These are phyloP conservation scores for Phaethon lepturus DNA, from an alignment of 2,113 vertebrate genomes.

Conservation along the genomic window DNA sequence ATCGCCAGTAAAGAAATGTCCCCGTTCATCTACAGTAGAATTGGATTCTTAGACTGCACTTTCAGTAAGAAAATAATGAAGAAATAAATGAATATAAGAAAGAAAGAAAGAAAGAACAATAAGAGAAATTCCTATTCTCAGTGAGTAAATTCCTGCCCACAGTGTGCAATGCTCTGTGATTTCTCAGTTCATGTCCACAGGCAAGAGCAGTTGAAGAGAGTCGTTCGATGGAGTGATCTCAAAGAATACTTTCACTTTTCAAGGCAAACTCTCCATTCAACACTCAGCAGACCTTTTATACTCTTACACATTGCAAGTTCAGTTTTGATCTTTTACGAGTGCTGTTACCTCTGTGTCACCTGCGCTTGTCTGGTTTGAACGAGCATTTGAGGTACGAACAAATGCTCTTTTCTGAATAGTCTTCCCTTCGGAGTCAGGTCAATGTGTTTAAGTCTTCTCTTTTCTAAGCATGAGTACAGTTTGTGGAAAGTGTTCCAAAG, in stretches of 20 bases:
- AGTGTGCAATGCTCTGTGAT: neutral
- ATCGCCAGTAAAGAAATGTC: neutral
- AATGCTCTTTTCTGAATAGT: neutral
- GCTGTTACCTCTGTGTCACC: neutral
- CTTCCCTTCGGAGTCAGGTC: neutral
- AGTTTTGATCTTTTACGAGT: neutral
- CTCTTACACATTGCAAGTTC: neutral
- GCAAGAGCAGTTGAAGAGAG: neutral
- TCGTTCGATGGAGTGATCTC: neutral
- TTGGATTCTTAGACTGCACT: neutral
- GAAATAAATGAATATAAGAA: neutral
- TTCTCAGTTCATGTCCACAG: slow-evolving; percentile 4
- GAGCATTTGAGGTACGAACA: neutral
- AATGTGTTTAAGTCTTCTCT: neutral
- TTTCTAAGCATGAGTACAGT: neutral
- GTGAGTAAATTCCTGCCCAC: neutral
- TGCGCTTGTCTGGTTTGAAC: neutral
- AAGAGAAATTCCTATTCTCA: neutral
- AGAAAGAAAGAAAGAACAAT: neutral
- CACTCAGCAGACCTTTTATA: neutral
- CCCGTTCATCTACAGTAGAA: neutral
- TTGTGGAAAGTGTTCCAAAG: neutral
- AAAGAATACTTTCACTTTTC: neutral
- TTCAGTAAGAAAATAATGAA: neutral
- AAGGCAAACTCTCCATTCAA: neutral